phyloP scores from a whole-genome alignment of 2,113 vertebrate genomes.

The Hymenochirus boettgeri region DNA sequence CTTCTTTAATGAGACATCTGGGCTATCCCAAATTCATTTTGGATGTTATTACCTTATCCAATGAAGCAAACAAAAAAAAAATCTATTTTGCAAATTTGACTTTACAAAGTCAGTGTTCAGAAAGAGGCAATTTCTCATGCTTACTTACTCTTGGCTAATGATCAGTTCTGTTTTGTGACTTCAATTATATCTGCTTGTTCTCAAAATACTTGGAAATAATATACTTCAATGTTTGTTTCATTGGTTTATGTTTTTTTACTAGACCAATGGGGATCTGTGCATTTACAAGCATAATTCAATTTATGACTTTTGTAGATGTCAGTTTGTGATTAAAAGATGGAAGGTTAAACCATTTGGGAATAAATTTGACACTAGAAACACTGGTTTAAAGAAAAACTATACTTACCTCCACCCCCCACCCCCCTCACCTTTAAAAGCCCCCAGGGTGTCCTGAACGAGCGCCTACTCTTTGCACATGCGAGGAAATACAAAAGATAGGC shows the following conservation, averaged over 20 bases:
- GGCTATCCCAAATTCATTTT: constrained; percentile 8
- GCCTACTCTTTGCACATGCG: too few relatives aligned
- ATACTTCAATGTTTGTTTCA: constrained; percentile 4
- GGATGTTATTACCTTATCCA: constrained; percentile 7
- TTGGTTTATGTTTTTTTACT: not conserved
- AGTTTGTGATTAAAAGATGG: too few relatives aligned
- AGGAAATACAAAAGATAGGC: too few relatives aligned
- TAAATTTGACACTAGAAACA: too few relatives aligned
- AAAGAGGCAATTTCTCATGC: constrained; percentile 6
- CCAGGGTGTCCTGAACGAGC: too few relatives aligned
- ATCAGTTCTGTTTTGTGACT: constrained; percentile 14
- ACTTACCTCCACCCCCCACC: too few relatives aligned
- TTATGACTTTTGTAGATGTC: too few relatives aligned
- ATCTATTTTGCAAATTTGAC: constrained; percentile 1
- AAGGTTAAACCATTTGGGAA: too few relatives aligned
- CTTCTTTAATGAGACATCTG: not conserved
- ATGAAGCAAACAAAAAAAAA: constrained; percentile 3
- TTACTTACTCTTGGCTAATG: constrained; percentile 18
- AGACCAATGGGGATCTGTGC: not conserved
- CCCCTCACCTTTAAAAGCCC: too few relatives aligned
- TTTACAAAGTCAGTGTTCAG: constrained; percentile 5
- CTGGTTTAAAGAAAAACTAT: too few relatives aligned
- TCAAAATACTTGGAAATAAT: constrained; percentile 16
- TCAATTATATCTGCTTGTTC: constrained; percentile 19
- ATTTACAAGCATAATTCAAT: too few relatives aligned